phyloP scores from a whole-genome alignment of 2,797 vertebrate species.

The Cygnus olor region DNA sequence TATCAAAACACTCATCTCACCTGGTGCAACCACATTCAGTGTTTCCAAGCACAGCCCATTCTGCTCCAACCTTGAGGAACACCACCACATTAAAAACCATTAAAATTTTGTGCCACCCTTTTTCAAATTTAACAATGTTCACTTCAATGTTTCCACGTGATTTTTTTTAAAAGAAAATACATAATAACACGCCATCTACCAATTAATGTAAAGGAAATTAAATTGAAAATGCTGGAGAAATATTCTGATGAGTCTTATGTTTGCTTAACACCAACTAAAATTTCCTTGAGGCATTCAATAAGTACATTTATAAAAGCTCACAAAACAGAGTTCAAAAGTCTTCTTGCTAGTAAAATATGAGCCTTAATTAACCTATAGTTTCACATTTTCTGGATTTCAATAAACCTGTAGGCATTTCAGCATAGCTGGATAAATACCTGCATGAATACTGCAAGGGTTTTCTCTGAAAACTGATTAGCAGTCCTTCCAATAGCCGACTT shows the following conservation, averaged over 20 bases:
- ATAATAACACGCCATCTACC: not conserved
- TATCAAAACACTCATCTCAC: not conserved
- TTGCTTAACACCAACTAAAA: constrained; percentile 56
- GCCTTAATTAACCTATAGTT: constrained; percentile 73
- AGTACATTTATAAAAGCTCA: constrained; percentile 73
- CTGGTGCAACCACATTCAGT: not conserved
- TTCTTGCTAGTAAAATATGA: constrained; percentile 68
- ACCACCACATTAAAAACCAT: not conserved
- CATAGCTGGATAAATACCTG: constrained; percentile 74
- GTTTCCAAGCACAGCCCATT: not conserved
- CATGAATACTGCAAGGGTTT: constrained; percentile 68
- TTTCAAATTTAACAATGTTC: constrained; percentile 13
- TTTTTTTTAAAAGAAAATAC: constrained; percentile 39
- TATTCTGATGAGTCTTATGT: constrained; percentile 52
- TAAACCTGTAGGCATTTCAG: constrained; percentile 70
- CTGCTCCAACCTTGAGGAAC: not conserved
- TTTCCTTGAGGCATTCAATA: constrained; percentile 69
- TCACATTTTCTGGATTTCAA: constrained; percentile 73
- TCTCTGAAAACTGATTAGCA: constrained; percentile 74
- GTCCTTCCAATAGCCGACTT: constrained; percentile 58
- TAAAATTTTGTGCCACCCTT: not conserved
- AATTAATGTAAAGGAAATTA: constrained; percentile 57
- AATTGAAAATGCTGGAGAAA: constrained; percentile 40
- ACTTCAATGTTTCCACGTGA: not conserved
- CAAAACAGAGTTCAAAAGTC: constrained; percentile 69